phyloP scores from a whole-genome alignment of 2,797 vertebrate genomes.

The Carapus acus region DNA sequence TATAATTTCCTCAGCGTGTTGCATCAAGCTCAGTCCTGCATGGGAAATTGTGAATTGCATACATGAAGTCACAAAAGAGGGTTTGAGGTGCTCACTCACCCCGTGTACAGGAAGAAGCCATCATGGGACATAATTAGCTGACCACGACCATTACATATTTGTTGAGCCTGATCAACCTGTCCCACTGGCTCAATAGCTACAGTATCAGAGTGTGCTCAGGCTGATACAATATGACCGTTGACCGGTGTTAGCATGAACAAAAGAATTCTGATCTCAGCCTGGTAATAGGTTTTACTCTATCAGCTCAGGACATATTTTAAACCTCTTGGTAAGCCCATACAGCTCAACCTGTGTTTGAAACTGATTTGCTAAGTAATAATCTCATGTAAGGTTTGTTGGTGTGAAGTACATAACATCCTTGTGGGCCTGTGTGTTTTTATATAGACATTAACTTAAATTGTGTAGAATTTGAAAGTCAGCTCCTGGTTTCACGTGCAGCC shows the following conservation, averaged over 20 bases:
- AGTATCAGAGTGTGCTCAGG: not conserved
- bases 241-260: conserved; percentile 5
- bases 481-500: conserved; percentile 28
- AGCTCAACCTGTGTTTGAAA: conserved; percentile 10
- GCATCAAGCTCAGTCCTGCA: conserved; percentile 12
- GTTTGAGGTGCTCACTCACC: not conserved
- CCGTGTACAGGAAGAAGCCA: not conserved
- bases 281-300: conserved; percentile 30
- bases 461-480: conserved; percentile 33
- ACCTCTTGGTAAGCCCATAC: not conserved
- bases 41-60: conserved; percentile 22
- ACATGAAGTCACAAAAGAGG: conserved; percentile 19
- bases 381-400: conserved; percentile 10
- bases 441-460: conserved; percentile 19
- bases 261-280: conserved; percentile 35
- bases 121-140: conserved; percentile 16
- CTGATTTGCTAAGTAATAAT: conserved; percentile 5
- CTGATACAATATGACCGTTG: conserved; percentile 33
- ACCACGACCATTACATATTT: conserved; percentile 11
- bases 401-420: conserved; percentile 20
- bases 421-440: conserved; percentile 19
- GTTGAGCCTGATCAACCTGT: conserved; percentile 18
- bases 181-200: not conserved
- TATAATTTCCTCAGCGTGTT: conserved; percentile 13
- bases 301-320: conserved; percentile 23